Conservation (phyloP, 2,113 vertebrate species). For the Urocitellus parryii region DNA sequence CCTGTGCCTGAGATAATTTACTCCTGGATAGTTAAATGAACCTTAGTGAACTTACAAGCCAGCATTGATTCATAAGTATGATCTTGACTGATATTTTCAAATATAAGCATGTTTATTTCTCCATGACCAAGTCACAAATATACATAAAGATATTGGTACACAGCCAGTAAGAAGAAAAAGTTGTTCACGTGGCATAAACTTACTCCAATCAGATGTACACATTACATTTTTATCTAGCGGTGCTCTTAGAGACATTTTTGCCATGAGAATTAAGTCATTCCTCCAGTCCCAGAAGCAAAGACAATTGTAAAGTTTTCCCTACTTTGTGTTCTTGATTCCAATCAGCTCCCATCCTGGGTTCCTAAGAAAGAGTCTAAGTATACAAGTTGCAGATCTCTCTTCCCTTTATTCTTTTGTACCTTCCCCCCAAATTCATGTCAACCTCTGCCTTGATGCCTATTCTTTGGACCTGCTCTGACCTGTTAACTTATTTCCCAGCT, state of each 20-base stretch:
- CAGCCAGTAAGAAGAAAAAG: background rate
- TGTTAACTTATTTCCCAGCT: background rate
- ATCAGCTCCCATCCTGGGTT: background rate
- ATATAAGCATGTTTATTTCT: background rate
- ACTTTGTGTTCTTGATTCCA: background rate
- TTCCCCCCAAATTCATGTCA: background rate
- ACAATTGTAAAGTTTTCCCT: background rate
- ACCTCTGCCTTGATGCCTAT: background rate
- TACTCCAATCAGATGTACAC: background rate
- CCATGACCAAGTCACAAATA: background rate
- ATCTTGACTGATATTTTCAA: background rate
- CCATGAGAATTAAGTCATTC: background rate
- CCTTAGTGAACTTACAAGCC: background rate
- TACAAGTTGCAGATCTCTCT: background rate
- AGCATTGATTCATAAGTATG: background rate
- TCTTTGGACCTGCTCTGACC: background rate
- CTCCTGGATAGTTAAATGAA: background rate
- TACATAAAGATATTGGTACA: background rate
- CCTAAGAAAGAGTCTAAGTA: background rate
- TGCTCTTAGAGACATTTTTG: background rate
- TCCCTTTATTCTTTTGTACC: background rate
- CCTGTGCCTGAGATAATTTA: background rate
- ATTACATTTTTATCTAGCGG: background rate
- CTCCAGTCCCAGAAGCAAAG: background rate
- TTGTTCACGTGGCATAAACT: background rate